phyloP scores from a whole-genome alignment of 2,888 invertebrate genomes.

The Slavum lentiscoides region DNA sequence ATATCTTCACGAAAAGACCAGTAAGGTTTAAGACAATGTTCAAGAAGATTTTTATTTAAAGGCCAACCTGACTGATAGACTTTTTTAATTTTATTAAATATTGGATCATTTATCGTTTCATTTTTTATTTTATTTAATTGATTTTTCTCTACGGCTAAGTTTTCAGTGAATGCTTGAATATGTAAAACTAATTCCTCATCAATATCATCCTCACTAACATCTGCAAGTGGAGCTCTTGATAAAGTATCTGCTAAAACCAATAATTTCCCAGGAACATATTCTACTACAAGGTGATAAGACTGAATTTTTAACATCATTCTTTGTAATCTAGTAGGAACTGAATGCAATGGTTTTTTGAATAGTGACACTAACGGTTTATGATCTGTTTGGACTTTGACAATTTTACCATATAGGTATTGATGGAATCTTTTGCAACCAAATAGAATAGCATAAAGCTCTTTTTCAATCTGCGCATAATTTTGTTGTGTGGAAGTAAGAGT shows the following conservation, averaged over 20 bases:
- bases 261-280: too few species aligned
- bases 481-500: constrained; percentile 56
- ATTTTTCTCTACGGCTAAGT: too few species aligned
- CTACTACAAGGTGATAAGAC: too few species aligned
- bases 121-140: constrained; percentile 21
- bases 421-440: constrained; percentile 58
- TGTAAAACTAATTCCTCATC: too few species aligned
- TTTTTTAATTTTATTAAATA: constrained; percentile 25
- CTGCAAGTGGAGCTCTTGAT: too few species aligned
- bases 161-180: too few species aligned
- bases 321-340: constrained; percentile 57
- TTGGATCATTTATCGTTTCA: constrained; percentile 35
- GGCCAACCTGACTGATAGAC: constrained; percentile 33
- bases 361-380: constrained; percentile 58
- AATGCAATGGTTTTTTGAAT: constrained; percentile 57
- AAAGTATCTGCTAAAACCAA: too few species aligned
- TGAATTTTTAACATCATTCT: constrained; percentile 57
- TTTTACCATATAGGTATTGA: constrained; percentile 58
- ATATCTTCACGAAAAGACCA: constrained; percentile 45
- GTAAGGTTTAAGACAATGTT: constrained; percentile 18
- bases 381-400: constrained; percentile 57
- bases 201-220: too few species aligned
- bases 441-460: constrained; percentile 58
- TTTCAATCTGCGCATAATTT: constrained; percentile 58
- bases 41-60: constrained; percentile 11